Evolutionary conservation across 2,113 vertebrate species (phyloP).

Genomic region (Aldabrachelys gigantea): DNA sequence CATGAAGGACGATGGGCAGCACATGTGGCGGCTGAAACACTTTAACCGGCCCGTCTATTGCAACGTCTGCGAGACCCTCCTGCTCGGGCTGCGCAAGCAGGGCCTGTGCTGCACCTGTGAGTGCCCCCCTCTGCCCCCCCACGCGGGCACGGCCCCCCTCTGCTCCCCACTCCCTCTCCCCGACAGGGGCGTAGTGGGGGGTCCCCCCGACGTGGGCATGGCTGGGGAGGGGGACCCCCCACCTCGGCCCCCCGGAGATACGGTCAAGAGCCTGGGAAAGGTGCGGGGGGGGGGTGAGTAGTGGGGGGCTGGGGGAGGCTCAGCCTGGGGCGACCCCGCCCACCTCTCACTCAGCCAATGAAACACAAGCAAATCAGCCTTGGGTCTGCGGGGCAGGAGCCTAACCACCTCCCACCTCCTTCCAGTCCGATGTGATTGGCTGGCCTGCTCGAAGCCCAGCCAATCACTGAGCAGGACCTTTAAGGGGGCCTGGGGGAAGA

Average conservation of each 20-base stretch:
- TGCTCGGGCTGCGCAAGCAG: slow-evolving; percentile 90
- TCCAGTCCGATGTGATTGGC: neutral
- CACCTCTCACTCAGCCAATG: neutral
- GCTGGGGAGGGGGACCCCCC: neutral
- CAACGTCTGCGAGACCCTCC: slow-evolving; percentile 86
- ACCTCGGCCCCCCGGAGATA: neutral
- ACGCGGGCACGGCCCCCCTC: no score
- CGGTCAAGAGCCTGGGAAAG: neutral
- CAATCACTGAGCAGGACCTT: no score
- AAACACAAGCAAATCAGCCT: neutral
- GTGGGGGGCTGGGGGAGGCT: neutral
- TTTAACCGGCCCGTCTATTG: slow-evolving; percentile 90
- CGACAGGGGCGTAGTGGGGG: no score
- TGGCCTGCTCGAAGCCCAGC: fast-evolving
- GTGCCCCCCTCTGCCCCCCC: slow-evolving; percentile 1
- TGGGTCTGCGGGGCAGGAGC: fast-evolving
- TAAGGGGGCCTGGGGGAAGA: neutral
- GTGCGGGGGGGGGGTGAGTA: neutral
- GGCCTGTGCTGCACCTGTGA: slow-evolving; percentile 91
- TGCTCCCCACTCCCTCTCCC: no score
- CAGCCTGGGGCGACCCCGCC: neutral
- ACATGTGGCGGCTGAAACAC: slow-evolving; percentile 92
- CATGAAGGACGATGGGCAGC: slow-evolving; percentile 88
- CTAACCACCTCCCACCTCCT: no score
- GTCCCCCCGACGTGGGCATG: no score